These are phyloP conservation scores for Castor canadensis DNA, from an alignment of 2,113 vertebrate genomes.

Conservation along the genomic window DNA sequence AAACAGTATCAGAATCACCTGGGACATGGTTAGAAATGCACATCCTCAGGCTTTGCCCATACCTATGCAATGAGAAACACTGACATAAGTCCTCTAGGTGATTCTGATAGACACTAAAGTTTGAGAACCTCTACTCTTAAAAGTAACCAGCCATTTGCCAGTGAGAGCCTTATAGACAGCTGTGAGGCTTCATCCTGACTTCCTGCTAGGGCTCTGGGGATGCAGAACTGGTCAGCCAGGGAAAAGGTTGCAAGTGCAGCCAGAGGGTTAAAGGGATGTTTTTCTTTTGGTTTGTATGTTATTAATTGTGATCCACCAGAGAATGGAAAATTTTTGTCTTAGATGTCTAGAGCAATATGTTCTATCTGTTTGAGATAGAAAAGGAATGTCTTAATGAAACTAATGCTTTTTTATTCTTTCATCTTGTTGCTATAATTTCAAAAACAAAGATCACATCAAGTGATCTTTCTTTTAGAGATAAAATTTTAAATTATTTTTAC, in stretches of 20 bases:
- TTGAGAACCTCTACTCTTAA: not conserved
- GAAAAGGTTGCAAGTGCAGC: not conserved
- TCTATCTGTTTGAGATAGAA: slow-evolving; percentile 46
- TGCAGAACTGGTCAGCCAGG: not conserved
- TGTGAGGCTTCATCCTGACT: slow-evolving; percentile 20
- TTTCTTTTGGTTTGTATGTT: slow-evolving; percentile 44
- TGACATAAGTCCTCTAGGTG: not conserved
- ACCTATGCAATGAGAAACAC: not conserved
- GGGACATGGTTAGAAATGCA: not conserved
- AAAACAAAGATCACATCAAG: not conserved
- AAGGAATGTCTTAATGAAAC: slow-evolving; percentile 35
- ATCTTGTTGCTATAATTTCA: not conserved
- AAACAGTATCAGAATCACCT: not conserved
- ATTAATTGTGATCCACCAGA: slow-evolving; percentile 37
- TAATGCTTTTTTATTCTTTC: slow-evolving; percentile 36
- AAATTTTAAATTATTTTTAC: not conserved
- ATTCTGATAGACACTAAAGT: not conserved
- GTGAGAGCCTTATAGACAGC: not conserved
- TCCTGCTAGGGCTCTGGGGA: slow-evolving; percentile 56
- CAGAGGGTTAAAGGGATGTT: slow-evolving; percentile 24
- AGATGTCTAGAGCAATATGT: slow-evolving; percentile 1
- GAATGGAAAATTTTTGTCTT: slow-evolving; percentile 51
- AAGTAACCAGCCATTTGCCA: not conserved
- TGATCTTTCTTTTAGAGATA: slow-evolving; percentile 34
- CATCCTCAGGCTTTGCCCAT: not conserved